Evolutionary conservation across 2,888 invertebrate genomes (phyloP).

Genomic region (Anaspis maculata): DNA sequence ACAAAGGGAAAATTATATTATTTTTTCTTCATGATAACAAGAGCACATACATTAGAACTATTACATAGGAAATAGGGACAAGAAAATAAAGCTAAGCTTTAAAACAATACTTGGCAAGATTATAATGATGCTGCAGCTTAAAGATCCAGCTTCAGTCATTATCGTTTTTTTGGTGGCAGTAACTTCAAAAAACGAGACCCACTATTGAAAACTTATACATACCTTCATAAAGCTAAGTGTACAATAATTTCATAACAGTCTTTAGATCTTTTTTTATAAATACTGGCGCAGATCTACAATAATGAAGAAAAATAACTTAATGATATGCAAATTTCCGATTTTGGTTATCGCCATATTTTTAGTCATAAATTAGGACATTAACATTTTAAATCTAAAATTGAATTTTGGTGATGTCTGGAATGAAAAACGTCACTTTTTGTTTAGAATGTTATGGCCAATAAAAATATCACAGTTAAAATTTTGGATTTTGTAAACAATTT

Average conservation of each 20-base stretch:
- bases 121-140: too few species aligned
- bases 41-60: constrained; percentile 15
- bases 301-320: constrained; percentile 12
- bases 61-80: constrained; percentile 9
- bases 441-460: constrained; percentile 23
- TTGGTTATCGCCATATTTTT: constrained; percentile 1
- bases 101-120: neutral
- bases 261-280: constrained; percentile 22
- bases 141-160: too few species aligned
- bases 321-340: constrained; percentile 13
- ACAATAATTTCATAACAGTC: too few species aligned
- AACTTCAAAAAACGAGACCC: too few species aligned
- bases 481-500: constrained; percentile 19
- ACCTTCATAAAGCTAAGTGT: too few species aligned
- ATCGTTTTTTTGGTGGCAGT: too few species aligned
- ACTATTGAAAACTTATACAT: too few species aligned
- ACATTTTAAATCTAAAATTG: neutral
- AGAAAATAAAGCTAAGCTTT: constrained; percentile 12
- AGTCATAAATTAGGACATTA: constrained; percentile 1
- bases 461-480: constrained; percentile 35
- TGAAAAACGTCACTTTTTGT: constrained; percentile 8
- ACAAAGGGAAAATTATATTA: constrained; percentile 12
- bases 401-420: constrained; percentile 7
- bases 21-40: constrained; percentile 11
- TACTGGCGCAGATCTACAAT: constrained; percentile 32